Evolutionary conservation across 2,113 vertebrate species (phyloP), one percentile per base, ranked within the genome.

Genomic region (Microcebus jonahi): DNA sequence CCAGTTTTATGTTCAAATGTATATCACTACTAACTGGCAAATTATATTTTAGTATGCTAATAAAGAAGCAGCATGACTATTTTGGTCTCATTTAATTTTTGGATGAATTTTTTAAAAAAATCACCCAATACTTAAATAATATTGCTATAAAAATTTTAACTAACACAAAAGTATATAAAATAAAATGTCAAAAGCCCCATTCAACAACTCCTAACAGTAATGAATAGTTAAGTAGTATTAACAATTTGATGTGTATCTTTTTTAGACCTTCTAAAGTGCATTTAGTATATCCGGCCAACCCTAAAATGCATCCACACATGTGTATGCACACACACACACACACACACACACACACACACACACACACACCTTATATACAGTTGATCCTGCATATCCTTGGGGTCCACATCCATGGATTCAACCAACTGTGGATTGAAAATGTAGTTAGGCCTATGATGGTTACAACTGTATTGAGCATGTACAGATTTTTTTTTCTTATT

Each of bases 1-100:
- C 93, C 25, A 96, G 42, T 97, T 97, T 95, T 94, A 79, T 90
- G 25, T 94, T 96, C 57, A 94, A 96, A 75, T 34, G 88, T 95
- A 67, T 63, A 96, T 91, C 79, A 61, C 29, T 68, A n/a, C 36
- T 87, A 71, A 90, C 8, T 48, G 53, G n/a, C 70, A 92, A 97
- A 71, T 96, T 95, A 50, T 83, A 95, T 90, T 95, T 97, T 90
- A 81, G 31, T 89, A 67, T 93, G 12, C 76, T 90, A 87, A 53
- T 91, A 65, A 90, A 91, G 65, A 80, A 80, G 68, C 89, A 93
- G 11, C 20, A 84, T 53, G 42, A 23, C 50, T 39, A 95, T 75
- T 87, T 91, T 91, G 31, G 8, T 86, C n/a, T 89, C 93, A 90
- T 3, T 95, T 88, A 81, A 84, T 81, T 96, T 84, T 84, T 94